A percentile compares a stretch with the other conserved stretches of the same genome.
Conservation (phyloP, 2,113 vertebrate species). For the Collichthys lucidus region DNA sequence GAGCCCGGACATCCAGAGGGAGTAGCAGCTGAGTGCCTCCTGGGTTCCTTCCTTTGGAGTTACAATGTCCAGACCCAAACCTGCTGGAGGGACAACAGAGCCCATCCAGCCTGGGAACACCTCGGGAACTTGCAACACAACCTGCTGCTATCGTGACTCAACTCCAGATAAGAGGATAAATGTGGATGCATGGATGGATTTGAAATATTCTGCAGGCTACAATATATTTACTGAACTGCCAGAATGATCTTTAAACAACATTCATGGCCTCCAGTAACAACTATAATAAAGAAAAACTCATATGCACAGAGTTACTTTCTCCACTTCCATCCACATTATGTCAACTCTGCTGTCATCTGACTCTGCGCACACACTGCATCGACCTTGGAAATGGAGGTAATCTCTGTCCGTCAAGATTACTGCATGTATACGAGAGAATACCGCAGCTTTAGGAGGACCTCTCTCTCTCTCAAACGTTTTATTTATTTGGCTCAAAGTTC, state of each 20-base stretch:
- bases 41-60: no score
- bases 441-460: slow-evolving; percentile 47
- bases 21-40: no score
- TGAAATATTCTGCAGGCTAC: no score
- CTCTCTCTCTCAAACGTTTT: slow-evolving; percentile 52
- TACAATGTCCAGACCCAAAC: no score
- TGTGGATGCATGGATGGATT: no score
- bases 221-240: no score
- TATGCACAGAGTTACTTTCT: slow-evolving; percentile 8
- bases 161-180: no score
- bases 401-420: slow-evolving; percentile 57
- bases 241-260: neutral
- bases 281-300: neutral
- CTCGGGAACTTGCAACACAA: no score
- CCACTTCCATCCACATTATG: slow-evolving; percentile 20
- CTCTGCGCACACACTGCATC: slow-evolving; percentile 10
- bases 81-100: no score
- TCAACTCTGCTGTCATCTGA: slow-evolving; percentile 40
- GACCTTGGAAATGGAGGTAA: slow-evolving; percentile 53
- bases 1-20: no score
- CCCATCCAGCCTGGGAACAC: no score
- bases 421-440: slow-evolving; percentile 57
- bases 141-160: no score
- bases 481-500: slow-evolving; percentile 60
- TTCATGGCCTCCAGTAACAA: neutral